Conservation (phyloP, 2,797 vertebrate species). For the Semotilus atromaculatus region DNA sequence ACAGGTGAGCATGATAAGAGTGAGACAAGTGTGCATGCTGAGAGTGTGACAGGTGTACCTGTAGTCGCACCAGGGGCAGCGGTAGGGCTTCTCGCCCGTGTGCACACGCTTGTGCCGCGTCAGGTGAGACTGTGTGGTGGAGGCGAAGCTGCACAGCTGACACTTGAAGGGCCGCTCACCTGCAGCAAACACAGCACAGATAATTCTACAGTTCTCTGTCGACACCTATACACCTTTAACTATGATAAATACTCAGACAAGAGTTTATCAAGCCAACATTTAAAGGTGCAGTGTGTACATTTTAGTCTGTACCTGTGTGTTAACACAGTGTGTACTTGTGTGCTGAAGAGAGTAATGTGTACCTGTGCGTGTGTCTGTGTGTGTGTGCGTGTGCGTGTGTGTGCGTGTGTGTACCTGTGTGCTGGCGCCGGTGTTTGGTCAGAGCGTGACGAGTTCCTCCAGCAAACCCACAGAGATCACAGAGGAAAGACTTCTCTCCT, state of each 20-base stretch:
- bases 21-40: too few relatives aligned
- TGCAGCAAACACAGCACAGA: slow-evolving; percentile 66
- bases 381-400: too few relatives aligned
- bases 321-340: too few relatives aligned
- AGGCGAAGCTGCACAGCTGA: slow-evolving; percentile 95
- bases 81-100: slow-evolving; percentile 97
- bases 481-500: slow-evolving; percentile 99
- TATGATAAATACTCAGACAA: neutral
- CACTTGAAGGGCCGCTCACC: slow-evolving; percentile 98
- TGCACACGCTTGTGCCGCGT: slow-evolving; percentile 96
- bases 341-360: too few relatives aligned
- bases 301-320: too few relatives aligned
- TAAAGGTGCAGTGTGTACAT: too few relatives aligned
- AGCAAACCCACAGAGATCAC: slow-evolving; percentile 98
- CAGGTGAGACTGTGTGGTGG: slow-evolving; percentile 96
- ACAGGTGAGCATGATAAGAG: too few relatives aligned
- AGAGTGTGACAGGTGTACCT: slow-evolving; percentile 75
- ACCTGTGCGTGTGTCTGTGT: too few relatives aligned
- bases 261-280: neutral
- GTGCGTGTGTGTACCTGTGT: slow-evolving; percentile 81
- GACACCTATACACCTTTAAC: neutral
- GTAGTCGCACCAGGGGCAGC: slow-evolving; percentile 99
- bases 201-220: neutral
- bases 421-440: slow-evolving; percentile 96
- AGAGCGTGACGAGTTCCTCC: slow-evolving; percentile 96